phyloP scores from a whole-genome alignment of 2,113 vertebrate species.

The Dasyprocta punctata region DNA sequence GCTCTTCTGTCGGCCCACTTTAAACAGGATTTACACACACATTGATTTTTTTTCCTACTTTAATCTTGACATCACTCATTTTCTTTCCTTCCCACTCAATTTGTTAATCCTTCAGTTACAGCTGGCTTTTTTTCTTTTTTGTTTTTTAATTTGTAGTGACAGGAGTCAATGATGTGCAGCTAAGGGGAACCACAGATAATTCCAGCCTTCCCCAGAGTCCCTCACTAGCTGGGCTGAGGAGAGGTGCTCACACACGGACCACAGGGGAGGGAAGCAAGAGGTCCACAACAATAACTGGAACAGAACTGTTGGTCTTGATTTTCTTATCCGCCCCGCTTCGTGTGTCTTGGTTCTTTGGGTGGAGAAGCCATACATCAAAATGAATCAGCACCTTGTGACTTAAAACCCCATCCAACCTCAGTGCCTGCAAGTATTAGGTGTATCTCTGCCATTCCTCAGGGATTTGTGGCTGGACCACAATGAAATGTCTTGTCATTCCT shows the following conservation, averaged over 20 bases:
- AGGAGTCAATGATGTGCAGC: not conserved
- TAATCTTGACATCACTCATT: not conserved
- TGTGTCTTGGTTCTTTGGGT: not conserved
- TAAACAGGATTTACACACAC: not conserved
- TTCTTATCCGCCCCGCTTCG: not conserved
- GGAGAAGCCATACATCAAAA: not conserved
- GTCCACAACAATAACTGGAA: not conserved
- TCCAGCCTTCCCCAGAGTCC: not conserved
- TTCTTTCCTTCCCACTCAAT: not conserved
- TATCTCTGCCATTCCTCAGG: not conserved
- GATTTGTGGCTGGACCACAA: not conserved
- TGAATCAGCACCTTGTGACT: not conserved
- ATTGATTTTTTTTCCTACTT: not conserved
- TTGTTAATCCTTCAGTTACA: not conserved
- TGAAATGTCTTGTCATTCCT: not conserved
- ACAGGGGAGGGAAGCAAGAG: not conserved
- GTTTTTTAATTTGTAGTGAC: not conserved
- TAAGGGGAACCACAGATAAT: not conserved
- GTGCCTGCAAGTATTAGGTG: not conserved
- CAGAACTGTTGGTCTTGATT: not conserved
- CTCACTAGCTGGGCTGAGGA: not conserved
- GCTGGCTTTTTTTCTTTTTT: not conserved
- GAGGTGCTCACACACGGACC: not conserved
- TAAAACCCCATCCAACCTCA: rapidly evolving
- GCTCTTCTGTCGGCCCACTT: not conserved